phyloP scores from a whole-genome alignment of 2,888 invertebrate genomes.

The Polydrusus pterygomalis region DNA sequence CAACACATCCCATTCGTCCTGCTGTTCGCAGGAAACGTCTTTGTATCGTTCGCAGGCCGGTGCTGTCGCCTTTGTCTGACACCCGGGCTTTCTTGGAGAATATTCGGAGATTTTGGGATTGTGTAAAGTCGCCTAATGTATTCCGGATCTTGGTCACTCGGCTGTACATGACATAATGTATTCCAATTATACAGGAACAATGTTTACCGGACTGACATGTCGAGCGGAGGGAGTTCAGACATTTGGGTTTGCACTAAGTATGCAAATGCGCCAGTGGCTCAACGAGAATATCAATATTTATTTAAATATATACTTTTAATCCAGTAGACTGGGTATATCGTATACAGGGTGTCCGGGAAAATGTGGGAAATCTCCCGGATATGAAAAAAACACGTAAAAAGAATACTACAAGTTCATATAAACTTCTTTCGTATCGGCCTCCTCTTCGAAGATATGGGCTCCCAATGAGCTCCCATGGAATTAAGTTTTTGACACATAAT shows the following conservation, averaged over 20 bases:
- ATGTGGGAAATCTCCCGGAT: no score
- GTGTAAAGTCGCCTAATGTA: constrained; percentile 65
- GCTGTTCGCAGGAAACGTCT: constrained; percentile 43
- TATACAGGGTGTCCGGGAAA: no score
- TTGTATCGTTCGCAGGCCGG: constrained; percentile 46
- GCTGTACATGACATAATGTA: constrained; percentile 66
- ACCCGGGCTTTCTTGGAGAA: constrained; percentile 49
- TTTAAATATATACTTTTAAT: not conserved
- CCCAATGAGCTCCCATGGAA: no score
- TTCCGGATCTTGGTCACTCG: constrained; percentile 65
- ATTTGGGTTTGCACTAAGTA: constrained; percentile 49
- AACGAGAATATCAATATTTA: constrained; percentile 13
- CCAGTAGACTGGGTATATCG: no score
- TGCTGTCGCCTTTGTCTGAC: constrained; percentile 41
- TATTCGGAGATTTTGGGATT: constrained; percentile 57
- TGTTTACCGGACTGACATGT: constrained; percentile 61
- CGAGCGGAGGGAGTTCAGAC: constrained; percentile 46
- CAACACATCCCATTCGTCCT: constrained; percentile 35
- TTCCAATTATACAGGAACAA: constrained; percentile 64
- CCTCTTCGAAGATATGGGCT: no score
- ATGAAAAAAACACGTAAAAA: no score
- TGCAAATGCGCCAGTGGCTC: constrained; percentile 37
- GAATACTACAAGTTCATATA: no score
- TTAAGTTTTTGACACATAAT: no score
- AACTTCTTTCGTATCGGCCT: no score